A percentile compares a stretch with the other conserved stretches of the same genome.
Evolutionary conservation across 37 sponge, comb jelly and placozoan genomes (phyloP).

Genomic region (Beroe ovata): DNA sequence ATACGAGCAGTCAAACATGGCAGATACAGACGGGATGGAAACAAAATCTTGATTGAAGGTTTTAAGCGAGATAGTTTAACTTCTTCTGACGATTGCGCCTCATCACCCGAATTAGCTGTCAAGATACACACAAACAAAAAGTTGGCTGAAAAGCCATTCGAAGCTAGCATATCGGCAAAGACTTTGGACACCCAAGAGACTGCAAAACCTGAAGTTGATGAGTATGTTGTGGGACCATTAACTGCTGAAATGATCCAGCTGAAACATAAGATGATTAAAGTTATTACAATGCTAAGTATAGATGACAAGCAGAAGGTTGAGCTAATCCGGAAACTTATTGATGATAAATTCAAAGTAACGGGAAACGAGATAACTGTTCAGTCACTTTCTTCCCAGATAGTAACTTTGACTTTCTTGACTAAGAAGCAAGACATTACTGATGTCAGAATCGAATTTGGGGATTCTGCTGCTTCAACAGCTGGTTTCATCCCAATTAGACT

Average conservation of each 20-base stretch:
- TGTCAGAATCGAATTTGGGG: background rate
- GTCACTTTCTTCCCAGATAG: background rate
- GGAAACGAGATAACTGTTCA: conserved; percentile 6
- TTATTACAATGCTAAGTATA: conserved; percentile 36
- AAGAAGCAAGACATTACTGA: conserved; percentile 15
- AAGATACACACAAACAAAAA: conserved; percentile 2
- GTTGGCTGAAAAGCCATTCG: background rate
- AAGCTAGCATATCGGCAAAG: conserved; percentile 7
- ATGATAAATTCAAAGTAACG: conserved; percentile 18
- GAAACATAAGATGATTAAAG: conserved; percentile 43
- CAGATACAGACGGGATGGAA: conserved; percentile 41
- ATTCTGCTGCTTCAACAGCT: background rate
- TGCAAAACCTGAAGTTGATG: background rate
- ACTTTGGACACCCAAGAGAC: background rate
- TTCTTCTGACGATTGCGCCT: conserved; percentile 15
- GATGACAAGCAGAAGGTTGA: conserved; percentile 19
- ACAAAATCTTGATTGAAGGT: conserved; percentile 47
- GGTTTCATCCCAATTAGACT: conserved; percentile 11
- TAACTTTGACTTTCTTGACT: background rate
- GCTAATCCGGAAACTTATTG: conserved; percentile 24
- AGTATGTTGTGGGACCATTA: background rate
- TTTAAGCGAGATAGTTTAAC: conserved; percentile 36
- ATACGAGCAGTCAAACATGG: conserved; percentile 37
- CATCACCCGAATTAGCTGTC: conserved; percentile 23
- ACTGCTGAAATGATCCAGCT: conserved; percentile 12